These are phyloP conservation scores for Gymnoscelis rufifasciata DNA, from an alignment of 2,888 invertebrate species.

Conservation along the genomic window DNA sequence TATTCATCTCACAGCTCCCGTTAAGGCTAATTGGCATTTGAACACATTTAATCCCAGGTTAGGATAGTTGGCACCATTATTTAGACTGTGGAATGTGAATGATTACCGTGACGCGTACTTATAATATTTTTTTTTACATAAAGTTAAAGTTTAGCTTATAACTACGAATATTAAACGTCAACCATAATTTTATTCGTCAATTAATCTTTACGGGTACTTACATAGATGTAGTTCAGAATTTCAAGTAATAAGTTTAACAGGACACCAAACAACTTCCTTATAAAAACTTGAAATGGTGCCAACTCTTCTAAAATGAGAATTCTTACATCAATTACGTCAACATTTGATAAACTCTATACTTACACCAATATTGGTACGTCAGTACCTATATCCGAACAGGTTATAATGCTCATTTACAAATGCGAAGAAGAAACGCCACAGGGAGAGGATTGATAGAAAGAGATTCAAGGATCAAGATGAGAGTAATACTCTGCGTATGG, in stretches of 20 bases:
- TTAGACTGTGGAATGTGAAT: neutral
- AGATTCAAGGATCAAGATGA: conserved; percentile 16
- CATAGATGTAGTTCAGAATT: too few relatives aligned
- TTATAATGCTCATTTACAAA: conserved; percentile 10
- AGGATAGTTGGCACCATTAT: conserved; percentile 17
- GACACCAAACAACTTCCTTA: neutral
- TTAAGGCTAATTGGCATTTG: conserved; percentile 70
- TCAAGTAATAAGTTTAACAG: too few relatives aligned
- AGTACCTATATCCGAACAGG: neutral
- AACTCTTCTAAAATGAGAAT: conserved; percentile 18
- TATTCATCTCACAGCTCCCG: conserved; percentile 72
- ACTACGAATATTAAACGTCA: too few relatives aligned
- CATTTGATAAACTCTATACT: conserved; percentile 24
- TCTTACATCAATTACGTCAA: conserved; percentile 23
- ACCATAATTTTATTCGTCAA: too few relatives aligned
- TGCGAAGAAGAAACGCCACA: conserved; percentile 21
- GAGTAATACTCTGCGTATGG: neutral
- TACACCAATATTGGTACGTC: neutral
- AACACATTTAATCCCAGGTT: conserved; percentile 48
- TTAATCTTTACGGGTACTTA: too few relatives aligned
- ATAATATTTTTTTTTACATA: too few relatives aligned
- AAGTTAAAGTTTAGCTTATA: too few relatives aligned
- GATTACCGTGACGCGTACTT: too few relatives aligned
- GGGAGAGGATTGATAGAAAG: conserved; percentile 20
- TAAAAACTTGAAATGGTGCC: conserved; percentile 1